Evolutionary conservation across 2,113 vertebrate genomes (phyloP).

Genomic region (Euleptes europaea): DNA sequence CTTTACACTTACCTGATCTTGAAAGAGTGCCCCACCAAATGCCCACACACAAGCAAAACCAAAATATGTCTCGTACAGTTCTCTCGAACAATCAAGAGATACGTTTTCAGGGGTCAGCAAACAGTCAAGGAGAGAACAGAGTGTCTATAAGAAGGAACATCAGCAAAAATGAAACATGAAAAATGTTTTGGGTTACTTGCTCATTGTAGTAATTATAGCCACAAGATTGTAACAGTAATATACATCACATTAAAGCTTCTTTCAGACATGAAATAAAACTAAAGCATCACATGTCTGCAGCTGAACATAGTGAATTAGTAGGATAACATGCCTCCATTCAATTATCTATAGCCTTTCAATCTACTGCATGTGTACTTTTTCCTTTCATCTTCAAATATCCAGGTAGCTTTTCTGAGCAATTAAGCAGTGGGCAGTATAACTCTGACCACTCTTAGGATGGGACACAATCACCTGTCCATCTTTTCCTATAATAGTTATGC

Average conservation of each 20-base stretch:
- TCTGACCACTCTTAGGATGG: too few relatives aligned
- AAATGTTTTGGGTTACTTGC: not conserved
- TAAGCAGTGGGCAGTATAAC: too few relatives aligned
- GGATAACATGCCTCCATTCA: not conserved
- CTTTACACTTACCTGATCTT: slow-evolving; percentile 63
- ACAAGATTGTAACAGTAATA: not conserved
- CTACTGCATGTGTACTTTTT: not conserved
- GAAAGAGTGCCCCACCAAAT: slow-evolving; percentile 59
- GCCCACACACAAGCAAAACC: slow-evolving; percentile 71
- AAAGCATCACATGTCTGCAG: not conserved
- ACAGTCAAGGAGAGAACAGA: slow-evolving; percentile 69
- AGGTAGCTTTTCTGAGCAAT: not conserved
- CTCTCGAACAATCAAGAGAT: slow-evolving; percentile 60
- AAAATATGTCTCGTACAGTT: slow-evolving; percentile 68
- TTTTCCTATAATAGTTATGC: too few relatives aligned
- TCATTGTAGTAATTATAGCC: not conserved
- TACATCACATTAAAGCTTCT: not conserved
- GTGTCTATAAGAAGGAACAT: slow-evolving; percentile 46
- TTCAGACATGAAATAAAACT: not conserved
- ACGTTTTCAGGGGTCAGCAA: slow-evolving; percentile 71
- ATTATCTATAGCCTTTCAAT: not conserved
- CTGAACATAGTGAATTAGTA: not conserved
- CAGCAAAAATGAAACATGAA: slow-evolving; percentile 6
- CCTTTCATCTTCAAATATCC: not conserved
- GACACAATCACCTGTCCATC: too few relatives aligned